phyloP scores from a whole-genome alignment of 2,797 vertebrate species.

The Mastacembelus armatus region DNA sequence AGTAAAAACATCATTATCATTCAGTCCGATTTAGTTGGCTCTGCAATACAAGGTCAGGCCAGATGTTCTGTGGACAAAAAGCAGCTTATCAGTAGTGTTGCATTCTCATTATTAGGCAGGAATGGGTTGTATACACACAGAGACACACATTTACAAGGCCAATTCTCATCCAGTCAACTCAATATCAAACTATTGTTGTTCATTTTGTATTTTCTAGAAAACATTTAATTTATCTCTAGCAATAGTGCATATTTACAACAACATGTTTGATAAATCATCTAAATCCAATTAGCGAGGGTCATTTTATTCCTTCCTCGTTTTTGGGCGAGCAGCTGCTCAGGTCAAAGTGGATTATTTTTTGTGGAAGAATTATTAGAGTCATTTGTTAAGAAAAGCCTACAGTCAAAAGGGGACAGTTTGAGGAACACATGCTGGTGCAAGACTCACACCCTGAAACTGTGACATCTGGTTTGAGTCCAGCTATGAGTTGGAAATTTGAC shows the following conservation, averaged over 20 bases:
- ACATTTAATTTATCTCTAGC: background rate
- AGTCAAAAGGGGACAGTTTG: background rate
- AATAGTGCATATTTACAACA: constrained; percentile 1
- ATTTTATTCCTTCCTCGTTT: constrained; percentile 15
- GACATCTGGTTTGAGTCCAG: background rate
- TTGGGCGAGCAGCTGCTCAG: constrained; percentile 31
- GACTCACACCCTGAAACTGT: too few species aligned
- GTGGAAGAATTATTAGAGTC: background rate
- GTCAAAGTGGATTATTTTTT: constrained; percentile 21
- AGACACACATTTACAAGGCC: background rate
- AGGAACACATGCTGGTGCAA: background rate
- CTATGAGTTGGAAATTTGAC: background rate
- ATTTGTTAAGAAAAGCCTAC: background rate
- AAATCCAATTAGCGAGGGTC: constrained; percentile 35
- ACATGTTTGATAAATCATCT: constrained; percentile 13
- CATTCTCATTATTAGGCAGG: constrained; percentile 42
- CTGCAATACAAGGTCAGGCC: constrained; percentile 54
- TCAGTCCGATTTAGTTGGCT: constrained; percentile 58
- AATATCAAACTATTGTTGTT: background rate
- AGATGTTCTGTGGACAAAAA: constrained; percentile 69
- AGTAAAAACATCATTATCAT: constrained; percentile 72
- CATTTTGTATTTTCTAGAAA: background rate
- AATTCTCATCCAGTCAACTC: background rate
- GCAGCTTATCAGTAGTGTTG: constrained; percentile 49
- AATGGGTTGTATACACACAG: constrained; percentile 1